Conservation (phyloP, 2,113 vertebrate species). For the Mobula hypostoma region DNA sequence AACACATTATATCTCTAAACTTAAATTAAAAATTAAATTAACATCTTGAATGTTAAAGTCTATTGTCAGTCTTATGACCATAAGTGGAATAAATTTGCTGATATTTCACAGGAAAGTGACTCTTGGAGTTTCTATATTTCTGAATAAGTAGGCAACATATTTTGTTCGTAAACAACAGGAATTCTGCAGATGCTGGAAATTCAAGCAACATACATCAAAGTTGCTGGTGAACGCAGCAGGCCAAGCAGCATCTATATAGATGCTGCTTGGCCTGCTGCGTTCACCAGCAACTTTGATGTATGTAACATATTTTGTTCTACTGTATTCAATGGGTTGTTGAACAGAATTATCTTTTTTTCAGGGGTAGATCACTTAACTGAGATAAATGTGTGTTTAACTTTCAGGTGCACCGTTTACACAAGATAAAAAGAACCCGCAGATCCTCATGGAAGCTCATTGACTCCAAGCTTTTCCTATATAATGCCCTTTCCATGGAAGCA, state of each 20-base stretch:
- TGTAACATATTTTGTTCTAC: not conserved
- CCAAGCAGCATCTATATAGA: no score
- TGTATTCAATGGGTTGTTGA: not conserved
- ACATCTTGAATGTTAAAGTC: not conserved
- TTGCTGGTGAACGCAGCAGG: no score
- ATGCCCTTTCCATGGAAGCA: not conserved
- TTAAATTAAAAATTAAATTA: no score
- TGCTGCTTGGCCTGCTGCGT: no score
- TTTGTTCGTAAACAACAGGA: no score
- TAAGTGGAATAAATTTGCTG: not conserved
- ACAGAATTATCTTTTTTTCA: not conserved
- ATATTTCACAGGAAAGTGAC: not conserved
- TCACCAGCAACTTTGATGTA: no score
- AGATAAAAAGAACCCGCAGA: not conserved
- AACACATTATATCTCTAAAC: no score
- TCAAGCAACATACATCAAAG: no score
- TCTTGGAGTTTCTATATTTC: not conserved
- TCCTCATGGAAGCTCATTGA: not conserved
- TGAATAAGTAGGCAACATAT: not conserved
- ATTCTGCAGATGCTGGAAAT: no score
- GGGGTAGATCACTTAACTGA: not conserved
- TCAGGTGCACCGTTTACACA: not conserved
- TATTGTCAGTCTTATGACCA: not conserved
- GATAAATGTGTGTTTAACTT: not conserved
- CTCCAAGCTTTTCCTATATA: not conserved